A percentile compares a stretch with the other conserved stretches of the same genome.
phyloP scores from a whole-genome alignment of 23 tunicate genomes.

The Halocynthia aurantium region DNA sequence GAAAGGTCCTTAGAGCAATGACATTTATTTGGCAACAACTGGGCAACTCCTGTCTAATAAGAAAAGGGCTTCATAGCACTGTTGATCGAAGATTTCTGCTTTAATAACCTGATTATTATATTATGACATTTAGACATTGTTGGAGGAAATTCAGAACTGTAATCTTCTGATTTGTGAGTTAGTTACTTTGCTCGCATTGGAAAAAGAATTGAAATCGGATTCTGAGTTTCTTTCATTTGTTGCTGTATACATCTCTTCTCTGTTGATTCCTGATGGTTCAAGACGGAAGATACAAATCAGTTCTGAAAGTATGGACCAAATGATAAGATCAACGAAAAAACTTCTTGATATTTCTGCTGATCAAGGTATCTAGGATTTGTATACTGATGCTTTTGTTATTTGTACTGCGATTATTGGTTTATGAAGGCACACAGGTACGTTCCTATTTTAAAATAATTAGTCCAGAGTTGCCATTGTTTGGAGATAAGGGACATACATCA shows the following conservation, averaged over 20 bases:
- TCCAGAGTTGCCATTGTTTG: no score
- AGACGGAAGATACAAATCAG: background rate
- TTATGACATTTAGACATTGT: background rate
- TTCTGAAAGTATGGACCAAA: background rate
- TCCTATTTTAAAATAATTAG: no score
- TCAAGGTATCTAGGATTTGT: background rate
- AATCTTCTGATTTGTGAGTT: background rate
- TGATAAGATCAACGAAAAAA: background rate
- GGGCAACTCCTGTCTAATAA: background rate
- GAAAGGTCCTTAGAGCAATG: no score
- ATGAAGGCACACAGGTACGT: no score
- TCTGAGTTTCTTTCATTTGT: background rate
- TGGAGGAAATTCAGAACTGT: background rate
- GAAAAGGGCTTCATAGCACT: background rate
- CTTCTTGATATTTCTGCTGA: background rate
- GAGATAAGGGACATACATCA: no score
- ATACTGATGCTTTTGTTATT: background rate
- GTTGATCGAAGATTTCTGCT: background rate
- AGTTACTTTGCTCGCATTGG: background rate
- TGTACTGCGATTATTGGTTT: no score
- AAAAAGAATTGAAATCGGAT: background rate
- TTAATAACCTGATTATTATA: background rate
- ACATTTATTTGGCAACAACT: no score
- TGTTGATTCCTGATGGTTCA: conserved; percentile 4
- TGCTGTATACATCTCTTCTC: background rate